These are phyloP conservation scores for Phyto melanocephala DNA, from an alignment of 2,888 invertebrate species.

Conservation along the genomic window DNA sequence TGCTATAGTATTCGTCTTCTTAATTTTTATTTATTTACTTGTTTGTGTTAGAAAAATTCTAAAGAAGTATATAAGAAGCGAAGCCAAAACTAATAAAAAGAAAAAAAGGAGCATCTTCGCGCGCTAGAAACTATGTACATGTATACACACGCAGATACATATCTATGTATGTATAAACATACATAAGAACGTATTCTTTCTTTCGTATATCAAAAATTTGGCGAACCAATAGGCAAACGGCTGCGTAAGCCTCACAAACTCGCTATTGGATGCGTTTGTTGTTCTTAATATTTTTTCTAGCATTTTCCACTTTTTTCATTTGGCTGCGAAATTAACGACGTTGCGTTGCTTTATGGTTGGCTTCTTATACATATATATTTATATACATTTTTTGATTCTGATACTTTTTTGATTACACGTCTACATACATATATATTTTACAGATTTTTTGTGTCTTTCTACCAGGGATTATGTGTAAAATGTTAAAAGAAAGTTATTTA, in stretches of 20 bases:
- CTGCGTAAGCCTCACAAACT: constrained; percentile 43
- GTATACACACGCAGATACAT: background rate
- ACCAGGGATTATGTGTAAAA: constrained; percentile 17
- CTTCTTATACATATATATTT: constrained; percentile 25
- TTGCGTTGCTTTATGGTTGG: constrained; percentile 43
- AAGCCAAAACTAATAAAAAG: constrained; percentile 18
- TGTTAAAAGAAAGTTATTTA: constrained; percentile 26
- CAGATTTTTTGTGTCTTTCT: constrained; percentile 13
- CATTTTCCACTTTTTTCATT: constrained; percentile 35
- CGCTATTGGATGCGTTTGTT: constrained; percentile 52
- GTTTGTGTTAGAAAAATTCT: background rate
- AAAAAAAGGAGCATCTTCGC: constrained; percentile 30
- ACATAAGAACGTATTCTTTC: too few species aligned
- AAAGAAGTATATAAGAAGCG: constrained; percentile 8
- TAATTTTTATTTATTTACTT: background rate
- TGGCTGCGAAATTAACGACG: constrained; percentile 31
- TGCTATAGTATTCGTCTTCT: background rate
- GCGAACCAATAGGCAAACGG: constrained; percentile 48
- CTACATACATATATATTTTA: background rate
- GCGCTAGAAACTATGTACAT: constrained; percentile 18
- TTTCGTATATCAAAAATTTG: constrained; percentile 24
- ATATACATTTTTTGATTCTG: background rate
- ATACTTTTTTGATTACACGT: too few species aligned
- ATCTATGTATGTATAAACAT: too few species aligned
- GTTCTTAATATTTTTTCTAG: constrained; percentile 17